Conservation (phyloP, 2,797 vertebrate genomes). For the Aselliscus stoliczkanus region DNA sequence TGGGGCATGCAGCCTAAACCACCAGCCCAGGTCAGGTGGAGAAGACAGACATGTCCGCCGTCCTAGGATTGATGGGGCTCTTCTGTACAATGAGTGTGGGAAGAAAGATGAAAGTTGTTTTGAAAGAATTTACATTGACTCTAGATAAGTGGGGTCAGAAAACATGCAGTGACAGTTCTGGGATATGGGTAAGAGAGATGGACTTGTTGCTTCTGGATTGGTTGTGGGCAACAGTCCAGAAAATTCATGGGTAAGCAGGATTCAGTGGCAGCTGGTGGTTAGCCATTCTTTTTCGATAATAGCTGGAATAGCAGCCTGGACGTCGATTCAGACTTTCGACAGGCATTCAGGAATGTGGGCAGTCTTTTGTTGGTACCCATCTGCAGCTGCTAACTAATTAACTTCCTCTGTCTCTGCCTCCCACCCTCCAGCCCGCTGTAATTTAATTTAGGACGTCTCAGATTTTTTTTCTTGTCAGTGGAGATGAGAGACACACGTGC, state of each 20-base stretch:
- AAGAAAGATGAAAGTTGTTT: not conserved
- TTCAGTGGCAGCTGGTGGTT: not conserved
- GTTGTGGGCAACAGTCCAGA: not conserved
- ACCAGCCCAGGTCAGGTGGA: no score
- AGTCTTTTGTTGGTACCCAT: not conserved
- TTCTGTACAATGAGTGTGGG: not conserved
- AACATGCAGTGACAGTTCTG: not conserved
- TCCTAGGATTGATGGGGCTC: not conserved
- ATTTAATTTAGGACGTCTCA: not conserved
- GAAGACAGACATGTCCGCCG: not conserved
- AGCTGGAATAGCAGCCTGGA: not conserved
- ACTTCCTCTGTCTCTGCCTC: not conserved
- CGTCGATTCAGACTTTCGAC: not conserved
- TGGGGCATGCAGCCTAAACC: not conserved
- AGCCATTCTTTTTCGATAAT: not conserved
- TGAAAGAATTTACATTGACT: not conserved
- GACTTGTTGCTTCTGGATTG: not conserved
- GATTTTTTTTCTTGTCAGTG: not conserved
- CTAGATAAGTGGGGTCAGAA: not conserved
- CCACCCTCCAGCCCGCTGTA: not conserved
- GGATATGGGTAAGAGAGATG: not conserved
- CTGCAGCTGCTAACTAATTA: not conserved
- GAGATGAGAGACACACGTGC: conserved; percentile 56
- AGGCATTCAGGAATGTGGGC: not conserved
- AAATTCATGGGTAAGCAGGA: not conserved